A percentile compares a stretch with the other conserved stretches of the same genome.
Conservation (phyloP, 2,888 invertebrate species). For the Drosophila aldrichi region DNA sequence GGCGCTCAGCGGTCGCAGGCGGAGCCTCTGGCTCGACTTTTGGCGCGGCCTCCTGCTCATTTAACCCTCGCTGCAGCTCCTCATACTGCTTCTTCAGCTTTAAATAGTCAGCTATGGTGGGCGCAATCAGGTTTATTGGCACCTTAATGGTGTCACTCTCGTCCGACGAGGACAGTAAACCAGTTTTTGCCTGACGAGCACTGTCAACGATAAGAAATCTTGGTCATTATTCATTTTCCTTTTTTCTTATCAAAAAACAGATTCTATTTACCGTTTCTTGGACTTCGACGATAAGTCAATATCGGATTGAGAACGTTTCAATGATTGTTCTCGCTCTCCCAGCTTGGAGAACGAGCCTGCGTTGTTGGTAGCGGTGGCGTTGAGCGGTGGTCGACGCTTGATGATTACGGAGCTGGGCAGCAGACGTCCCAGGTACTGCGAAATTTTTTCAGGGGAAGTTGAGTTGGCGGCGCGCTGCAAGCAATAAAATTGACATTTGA, state of each 20-base stretch:
- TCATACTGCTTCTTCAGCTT: not conserved
- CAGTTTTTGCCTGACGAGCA: too few relatives aligned
- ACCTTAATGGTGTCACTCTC: not conserved
- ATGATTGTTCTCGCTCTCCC: not conserved
- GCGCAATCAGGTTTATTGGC: not conserved
- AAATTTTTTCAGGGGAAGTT: not conserved
- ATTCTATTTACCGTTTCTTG: conserved; percentile 56
- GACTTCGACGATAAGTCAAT: conserved; percentile 69
- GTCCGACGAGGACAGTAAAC: not conserved
- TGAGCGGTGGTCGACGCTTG: not conserved
- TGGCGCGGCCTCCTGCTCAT: too few relatives aligned
- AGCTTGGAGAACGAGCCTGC: not conserved
- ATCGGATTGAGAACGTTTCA: conserved; percentile 57
- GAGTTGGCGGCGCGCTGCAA: conserved; percentile 5
- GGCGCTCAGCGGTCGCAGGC: too few relatives aligned
- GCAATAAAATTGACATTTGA: not conserved
- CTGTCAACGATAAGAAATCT: not conserved
- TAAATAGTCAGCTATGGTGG: not conserved
- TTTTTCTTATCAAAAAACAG: not conserved
- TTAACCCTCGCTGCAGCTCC: not conserved
- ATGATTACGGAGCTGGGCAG: conserved; percentile 17
- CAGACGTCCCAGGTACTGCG: conserved; percentile 1
- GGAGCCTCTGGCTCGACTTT: too few relatives aligned
- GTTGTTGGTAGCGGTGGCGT: not conserved
- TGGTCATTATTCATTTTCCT: not conserved